These are phyloP conservation scores for Amazona finschi DNA, from an alignment of 2,797 vertebrate species.

Conservation along the genomic window DNA sequence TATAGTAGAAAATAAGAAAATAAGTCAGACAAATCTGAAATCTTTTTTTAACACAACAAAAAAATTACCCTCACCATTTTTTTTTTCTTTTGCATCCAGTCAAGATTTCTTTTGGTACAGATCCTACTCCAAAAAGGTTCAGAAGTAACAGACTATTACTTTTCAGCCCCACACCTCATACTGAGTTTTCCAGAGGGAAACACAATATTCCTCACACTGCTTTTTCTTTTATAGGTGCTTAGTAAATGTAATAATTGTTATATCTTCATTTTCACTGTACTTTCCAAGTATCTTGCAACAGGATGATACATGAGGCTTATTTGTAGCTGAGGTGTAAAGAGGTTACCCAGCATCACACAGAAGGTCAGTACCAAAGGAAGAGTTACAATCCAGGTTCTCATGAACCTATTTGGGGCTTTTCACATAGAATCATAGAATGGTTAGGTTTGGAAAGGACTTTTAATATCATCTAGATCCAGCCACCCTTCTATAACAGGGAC, in stretches of 20 bases:
- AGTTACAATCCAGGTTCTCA: not conserved
- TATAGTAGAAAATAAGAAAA: not conserved
- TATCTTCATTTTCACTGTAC: not conserved
- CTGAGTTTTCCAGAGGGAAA: not conserved
- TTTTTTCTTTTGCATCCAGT: not conserved
- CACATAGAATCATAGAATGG: not conserved
- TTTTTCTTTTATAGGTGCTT: not conserved
- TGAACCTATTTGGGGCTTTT: not conserved
- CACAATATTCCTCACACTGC: not conserved
- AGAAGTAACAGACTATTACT: not conserved
- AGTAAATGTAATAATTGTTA: not conserved
- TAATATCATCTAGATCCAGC: not conserved
- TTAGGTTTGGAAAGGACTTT: not conserved
- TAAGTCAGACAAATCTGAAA: not conserved
- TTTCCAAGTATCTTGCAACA: not conserved
- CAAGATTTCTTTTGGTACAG: not conserved
- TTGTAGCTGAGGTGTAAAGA: not conserved
- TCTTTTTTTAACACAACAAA: not conserved
- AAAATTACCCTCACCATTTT: rapidly evolving
- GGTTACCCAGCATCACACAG: not conserved
- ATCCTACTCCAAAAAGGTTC: not conserved
- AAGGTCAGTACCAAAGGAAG: not conserved
- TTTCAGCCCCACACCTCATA: not conserved
- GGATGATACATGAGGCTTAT: not conserved
- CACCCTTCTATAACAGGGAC: not conserved